Conservation (phyloP, 35 echinoderm and acorn worm species). For the Apostichopus parvimensis region DNA sequence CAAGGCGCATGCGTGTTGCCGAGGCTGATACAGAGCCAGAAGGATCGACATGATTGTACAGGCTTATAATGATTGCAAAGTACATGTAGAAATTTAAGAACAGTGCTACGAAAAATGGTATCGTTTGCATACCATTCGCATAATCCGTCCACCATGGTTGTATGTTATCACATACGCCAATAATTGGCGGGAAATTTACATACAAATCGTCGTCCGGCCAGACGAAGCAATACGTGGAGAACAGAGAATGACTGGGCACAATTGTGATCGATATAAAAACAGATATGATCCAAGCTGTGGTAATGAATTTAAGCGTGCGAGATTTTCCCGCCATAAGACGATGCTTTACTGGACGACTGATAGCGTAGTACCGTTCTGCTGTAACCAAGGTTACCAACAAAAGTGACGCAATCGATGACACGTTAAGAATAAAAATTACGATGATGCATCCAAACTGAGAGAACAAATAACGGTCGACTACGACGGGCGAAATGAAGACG, state of each 20-base stretch:
- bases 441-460: conserved; percentile 43
- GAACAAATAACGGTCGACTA: conserved; percentile 18
- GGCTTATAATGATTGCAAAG: not conserved
- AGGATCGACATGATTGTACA: not conserved
- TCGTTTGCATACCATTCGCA: conserved; percentile 1
- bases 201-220: conserved; percentile 28
- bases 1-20: not conserved
- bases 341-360: conserved; percentile 64
- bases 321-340: conserved; percentile 19
- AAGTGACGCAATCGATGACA: conserved; percentile 38
- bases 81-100: conserved; percentile 42
- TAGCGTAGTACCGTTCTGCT: conserved; percentile 63
- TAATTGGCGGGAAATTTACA: not conserved
- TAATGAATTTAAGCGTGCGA: conserved; percentile 35
- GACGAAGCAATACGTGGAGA: conserved; percentile 19
- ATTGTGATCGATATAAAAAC: conserved; percentile 13
- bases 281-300: conserved; percentile 23
- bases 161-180: not conserved
- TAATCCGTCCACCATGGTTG: not conserved
- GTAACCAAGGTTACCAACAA: conserved; percentile 51
- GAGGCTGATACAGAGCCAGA: not conserved
- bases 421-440: conserved; percentile 36
- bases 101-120: conserved; percentile 38
- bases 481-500: conserved; percentile 30
- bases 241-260: conserved; percentile 36